phyloP scores from a whole-genome alignment of 1,140 invertebrate species.

The Bombus sibiricus region DNA sequence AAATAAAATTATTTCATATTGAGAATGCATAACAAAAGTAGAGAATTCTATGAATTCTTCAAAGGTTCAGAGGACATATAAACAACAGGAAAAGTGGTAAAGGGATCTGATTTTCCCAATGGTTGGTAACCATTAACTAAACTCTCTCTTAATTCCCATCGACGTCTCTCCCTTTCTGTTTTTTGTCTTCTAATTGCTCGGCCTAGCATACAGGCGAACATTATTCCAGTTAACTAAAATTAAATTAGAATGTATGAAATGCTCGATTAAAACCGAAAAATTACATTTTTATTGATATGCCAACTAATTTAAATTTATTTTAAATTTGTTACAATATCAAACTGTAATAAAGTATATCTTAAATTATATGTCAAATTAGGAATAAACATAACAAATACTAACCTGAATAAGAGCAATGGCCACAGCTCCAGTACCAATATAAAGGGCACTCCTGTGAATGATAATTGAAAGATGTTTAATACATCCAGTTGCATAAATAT shows the following conservation, averaged over 20 bases:
- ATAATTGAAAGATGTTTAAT: constrained; percentile 86
- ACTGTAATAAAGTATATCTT: neutral
- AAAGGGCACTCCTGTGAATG: constrained; percentile 88
- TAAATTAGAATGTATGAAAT: neutral
- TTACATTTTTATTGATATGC: neutral
- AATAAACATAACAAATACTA: constrained; percentile 41
- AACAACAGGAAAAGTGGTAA: constrained; percentile 74
- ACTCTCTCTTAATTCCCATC: constrained; percentile 86
- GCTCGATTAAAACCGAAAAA: neutral
- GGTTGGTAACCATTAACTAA: constrained; percentile 81
- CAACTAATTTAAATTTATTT: neutral
- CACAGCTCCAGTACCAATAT: constrained; percentile 90
- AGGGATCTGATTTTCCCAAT: constrained; percentile 77
- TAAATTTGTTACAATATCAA: neutral
- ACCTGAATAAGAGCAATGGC: constrained; percentile 92
- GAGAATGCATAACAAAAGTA: neutral
- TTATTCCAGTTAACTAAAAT: constrained; percentile 90
- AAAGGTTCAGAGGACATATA: constrained; percentile 71
- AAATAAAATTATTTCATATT: constrained; percentile 9
- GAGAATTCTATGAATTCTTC: constrained; percentile 50
- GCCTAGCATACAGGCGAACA: constrained; percentile 93
- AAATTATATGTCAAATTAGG: neutral
- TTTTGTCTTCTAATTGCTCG: constrained; percentile 91
- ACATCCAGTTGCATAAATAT: constrained; percentile 86
- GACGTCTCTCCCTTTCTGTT: constrained; percentile 86